These are phyloP conservation scores for Phrynosoma platyrhinos DNA, from an alignment of 2,113 vertebrate species.

Conservation along the genomic window DNA sequence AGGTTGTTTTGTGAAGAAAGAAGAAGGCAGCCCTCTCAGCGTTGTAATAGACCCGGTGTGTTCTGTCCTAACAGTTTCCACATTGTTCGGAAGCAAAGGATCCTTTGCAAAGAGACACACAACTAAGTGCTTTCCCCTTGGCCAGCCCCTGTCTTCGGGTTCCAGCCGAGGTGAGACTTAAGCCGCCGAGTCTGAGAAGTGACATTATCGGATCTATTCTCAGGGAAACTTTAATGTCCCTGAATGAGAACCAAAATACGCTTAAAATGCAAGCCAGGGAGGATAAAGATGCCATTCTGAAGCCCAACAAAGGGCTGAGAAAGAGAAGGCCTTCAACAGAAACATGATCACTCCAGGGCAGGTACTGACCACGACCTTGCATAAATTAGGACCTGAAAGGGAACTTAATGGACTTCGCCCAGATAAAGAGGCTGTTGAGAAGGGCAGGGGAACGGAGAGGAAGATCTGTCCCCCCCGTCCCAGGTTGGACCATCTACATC, in stretches of 20 bases:
- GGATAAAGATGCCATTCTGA: constrained; percentile 51
- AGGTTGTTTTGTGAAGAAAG: not conserved
- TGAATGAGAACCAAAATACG: constrained; percentile 4
- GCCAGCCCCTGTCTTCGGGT: not conserved
- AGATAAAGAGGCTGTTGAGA: constrained; percentile 53
- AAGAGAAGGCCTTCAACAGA: constrained; percentile 5
- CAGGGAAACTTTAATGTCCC: constrained; percentile 49
- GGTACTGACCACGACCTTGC: not conserved
- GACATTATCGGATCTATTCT: constrained; percentile 60
- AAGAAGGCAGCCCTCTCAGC: not conserved
- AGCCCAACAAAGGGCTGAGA: constrained; percentile 45
- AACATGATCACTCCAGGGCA: constrained; percentile 54
- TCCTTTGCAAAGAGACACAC: not conserved
- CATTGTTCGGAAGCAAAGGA: not conserved
- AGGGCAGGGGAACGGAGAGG: constrained; percentile 3
- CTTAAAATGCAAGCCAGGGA: constrained; percentile 33
- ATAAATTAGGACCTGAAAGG: constrained; percentile 18
- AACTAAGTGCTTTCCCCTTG: not conserved
- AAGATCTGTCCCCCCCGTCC: too few relatives aligned
- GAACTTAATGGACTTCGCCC: not conserved
- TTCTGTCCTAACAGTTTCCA: constrained; percentile 33
- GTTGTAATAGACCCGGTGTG: constrained; percentile 20
- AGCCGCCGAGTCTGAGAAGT: constrained; percentile 49
- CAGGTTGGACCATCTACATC: not conserved
- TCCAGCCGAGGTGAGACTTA: not conserved